A percentile compares a stretch with the other conserved stretches of the same genome.
Conservation (phyloP, 2,888 invertebrate genomes). For the Pogonocherus hispidulus region DNA sequence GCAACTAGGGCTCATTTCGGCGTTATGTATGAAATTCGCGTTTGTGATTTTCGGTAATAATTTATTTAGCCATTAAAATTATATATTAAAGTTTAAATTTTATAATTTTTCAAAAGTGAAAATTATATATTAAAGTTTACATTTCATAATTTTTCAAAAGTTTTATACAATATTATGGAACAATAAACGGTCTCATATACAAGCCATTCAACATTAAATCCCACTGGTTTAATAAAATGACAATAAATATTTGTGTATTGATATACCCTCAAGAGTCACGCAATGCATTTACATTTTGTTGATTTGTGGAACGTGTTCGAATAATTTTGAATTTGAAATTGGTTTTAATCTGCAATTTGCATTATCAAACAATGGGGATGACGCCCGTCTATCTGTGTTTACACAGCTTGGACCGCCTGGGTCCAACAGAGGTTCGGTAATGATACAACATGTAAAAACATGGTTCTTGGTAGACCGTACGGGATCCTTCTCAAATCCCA, state of each 20-base stretch:
- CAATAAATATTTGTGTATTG: conserved; percentile 54
- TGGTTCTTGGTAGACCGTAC: conserved; percentile 40
- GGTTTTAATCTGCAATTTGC: conserved; percentile 69
- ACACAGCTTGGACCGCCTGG: conserved; percentile 65
- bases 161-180: not conserved
- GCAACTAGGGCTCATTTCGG: no score
- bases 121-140: no score
- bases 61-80: no score
- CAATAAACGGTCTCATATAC: not conserved
- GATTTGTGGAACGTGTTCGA: conserved; percentile 56
- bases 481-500: conserved; percentile 7
- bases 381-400: conserved; percentile 68
- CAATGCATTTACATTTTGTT: conserved; percentile 55
- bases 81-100: no score
- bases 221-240: conserved; percentile 44
- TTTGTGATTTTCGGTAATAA: no score
- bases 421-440: conserved; percentile 58
- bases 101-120: no score
- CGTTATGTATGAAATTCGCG: no score
- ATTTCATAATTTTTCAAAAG: no score
- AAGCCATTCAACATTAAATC: conserved; percentile 25
- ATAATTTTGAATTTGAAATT: conserved; percentile 66
- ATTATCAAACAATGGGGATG: conserved; percentile 67
- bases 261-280: conserved; percentile 52
- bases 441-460: conserved; percentile 64